These are phyloP conservation scores for Eustalomyia histrio DNA, from an alignment of 2,888 invertebrate genomes.

Conservation along the genomic window DNA sequence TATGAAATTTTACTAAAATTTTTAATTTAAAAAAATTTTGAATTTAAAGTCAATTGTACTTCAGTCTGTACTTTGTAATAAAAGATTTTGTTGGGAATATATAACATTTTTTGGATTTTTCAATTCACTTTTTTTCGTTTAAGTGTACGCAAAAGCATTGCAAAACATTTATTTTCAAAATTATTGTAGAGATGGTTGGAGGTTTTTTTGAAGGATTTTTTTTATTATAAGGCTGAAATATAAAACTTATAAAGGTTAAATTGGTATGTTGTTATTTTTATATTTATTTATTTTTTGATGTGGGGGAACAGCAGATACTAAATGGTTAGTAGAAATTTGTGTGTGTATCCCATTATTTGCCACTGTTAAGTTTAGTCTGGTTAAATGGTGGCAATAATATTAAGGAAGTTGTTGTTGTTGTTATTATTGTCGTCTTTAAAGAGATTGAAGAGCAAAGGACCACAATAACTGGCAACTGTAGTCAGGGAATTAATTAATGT, in stretches of 20 bases:
- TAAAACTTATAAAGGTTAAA: constrained; percentile 53
- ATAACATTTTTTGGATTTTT: no score
- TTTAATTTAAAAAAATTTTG: no score
- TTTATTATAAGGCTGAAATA: constrained; percentile 25
- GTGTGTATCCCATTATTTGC: constrained; percentile 40
- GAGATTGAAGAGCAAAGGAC: constrained; percentile 36
- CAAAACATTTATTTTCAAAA: constrained; percentile 21
- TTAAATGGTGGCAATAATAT: constrained; percentile 48
- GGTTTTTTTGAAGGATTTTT: constrained; percentile 30
- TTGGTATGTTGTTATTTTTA: constrained; percentile 42
- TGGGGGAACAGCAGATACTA: constrained; percentile 33
- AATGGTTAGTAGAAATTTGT: constrained; percentile 10
- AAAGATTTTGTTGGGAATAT: no score
- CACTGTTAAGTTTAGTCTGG: constrained; percentile 49
- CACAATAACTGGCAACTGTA: constrained; percentile 19
- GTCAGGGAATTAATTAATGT: background rate
- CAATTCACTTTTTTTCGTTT: background rate
- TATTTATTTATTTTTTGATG: constrained; percentile 14
- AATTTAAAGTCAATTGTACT: no score
- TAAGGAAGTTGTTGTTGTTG: constrained; percentile 46
- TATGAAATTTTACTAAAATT: no score
- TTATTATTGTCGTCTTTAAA: constrained; percentile 22
- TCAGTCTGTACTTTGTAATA: no score
- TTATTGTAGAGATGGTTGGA: constrained; percentile 14
- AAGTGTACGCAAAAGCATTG: background rate